These are phyloP conservation scores for Mercenaria mercenaria DNA, from an alignment of 1,140 invertebrate genomes.

Conservation along the genomic window DNA sequence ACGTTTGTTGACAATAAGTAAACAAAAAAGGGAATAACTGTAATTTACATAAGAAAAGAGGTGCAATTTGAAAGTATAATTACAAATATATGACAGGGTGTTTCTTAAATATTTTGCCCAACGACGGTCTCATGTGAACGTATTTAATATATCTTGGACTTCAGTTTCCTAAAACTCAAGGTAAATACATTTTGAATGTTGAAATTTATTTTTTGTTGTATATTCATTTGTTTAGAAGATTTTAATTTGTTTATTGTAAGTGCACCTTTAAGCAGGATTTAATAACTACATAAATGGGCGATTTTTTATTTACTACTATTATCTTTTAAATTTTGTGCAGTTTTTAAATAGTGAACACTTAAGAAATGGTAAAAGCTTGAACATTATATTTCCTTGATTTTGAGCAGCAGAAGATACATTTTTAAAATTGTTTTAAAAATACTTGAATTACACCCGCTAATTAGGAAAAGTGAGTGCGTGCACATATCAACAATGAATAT, in stretches of 20 bases:
- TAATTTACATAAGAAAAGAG: slow-evolving; percentile 9
- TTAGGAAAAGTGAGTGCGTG: too few relatives aligned
- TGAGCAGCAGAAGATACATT: too few relatives aligned
- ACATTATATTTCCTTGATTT: too few relatives aligned
- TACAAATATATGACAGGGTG: not conserved
- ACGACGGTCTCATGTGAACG: not conserved
- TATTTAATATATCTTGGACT: not conserved
- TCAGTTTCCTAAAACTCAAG: not conserved
- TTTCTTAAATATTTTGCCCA: not conserved
- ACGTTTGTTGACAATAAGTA: not conserved
- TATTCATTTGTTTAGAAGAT: not conserved
- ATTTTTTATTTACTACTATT: too few relatives aligned
- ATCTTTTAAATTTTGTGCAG: too few relatives aligned
- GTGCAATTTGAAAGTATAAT: slow-evolving; percentile 9
- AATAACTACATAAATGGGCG: too few relatives aligned
- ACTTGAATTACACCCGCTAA: too few relatives aligned
- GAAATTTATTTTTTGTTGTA: not conserved
- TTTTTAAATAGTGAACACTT: too few relatives aligned
- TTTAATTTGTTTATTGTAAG: not conserved
- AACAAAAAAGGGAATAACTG: not conserved
- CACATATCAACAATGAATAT: too few relatives aligned
- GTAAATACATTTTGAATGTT: not conserved
- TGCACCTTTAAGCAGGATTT: too few relatives aligned
- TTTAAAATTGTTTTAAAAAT: too few relatives aligned
- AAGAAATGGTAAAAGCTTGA: too few relatives aligned